These are phyloP conservation scores for Ophthalmolycus amberensis DNA, from an alignment of 2,113 vertebrate genomes.

Conservation along the genomic window DNA sequence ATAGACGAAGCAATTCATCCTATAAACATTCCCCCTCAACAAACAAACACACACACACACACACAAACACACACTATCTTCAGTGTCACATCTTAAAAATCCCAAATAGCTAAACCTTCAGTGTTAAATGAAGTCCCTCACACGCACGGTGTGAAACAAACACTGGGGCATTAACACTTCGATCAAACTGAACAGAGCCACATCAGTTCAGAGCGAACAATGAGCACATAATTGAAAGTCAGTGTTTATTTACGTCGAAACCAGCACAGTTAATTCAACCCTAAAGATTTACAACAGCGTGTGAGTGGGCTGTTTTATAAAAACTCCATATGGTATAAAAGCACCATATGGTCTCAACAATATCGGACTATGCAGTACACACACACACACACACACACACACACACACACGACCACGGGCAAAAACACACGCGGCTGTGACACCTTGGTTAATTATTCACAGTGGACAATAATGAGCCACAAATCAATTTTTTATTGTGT, in stretches of 20 bases:
- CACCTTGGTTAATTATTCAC: slow-evolving; percentile 72
- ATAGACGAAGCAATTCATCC: neutral
- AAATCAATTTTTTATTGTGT: slow-evolving; percentile 77
- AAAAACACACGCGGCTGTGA: slow-evolving; percentile 13
- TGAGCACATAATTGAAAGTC: slow-evolving; percentile 8
- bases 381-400: slow-evolving; percentile 23
- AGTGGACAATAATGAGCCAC: slow-evolving; percentile 66
- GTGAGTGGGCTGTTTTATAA: neutral
- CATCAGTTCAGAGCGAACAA: slow-evolving; percentile 5
- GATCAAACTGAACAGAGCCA: slow-evolving; percentile 4
- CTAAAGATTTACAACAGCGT: slow-evolving; percentile 22
- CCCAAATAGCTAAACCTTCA: neutral
- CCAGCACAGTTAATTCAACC: neutral
- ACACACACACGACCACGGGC: neutral
- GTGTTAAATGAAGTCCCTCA: slow-evolving; percentile 24
- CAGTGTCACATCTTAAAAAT: neutral
- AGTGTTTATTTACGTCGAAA: neutral
- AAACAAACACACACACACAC: neutral
- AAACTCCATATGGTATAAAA: neutral
- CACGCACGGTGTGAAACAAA: slow-evolving; percentile 6
- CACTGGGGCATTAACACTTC: slow-evolving; percentile 23
- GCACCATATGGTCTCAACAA: neutral
- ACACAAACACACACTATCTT: neutral
- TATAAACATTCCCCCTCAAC: neutral
- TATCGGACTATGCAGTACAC: slow-evolving; percentile 4